phyloP scores from a whole-genome alignment of 1,140 invertebrate genomes.

The Hypsibius dujardini region DNA sequence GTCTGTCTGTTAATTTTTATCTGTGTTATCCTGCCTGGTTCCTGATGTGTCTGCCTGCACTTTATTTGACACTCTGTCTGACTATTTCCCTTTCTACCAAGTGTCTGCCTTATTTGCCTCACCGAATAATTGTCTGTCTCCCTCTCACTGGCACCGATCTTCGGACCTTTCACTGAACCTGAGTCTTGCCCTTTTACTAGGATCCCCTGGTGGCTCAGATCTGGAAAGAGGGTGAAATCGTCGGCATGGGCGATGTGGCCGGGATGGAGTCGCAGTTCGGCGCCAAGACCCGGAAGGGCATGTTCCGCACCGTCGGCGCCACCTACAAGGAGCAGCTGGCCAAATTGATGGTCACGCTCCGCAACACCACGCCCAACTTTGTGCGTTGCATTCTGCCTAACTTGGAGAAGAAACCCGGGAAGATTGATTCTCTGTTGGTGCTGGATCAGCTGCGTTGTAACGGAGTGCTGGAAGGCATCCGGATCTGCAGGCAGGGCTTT shows the following conservation, averaged over 20 bases:
- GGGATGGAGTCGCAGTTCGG: constrained; percentile 87
- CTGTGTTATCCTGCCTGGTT: too few relatives aligned
- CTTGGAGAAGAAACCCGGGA: constrained; percentile 94
- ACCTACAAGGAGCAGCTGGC: constrained; percentile 95
- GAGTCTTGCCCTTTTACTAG: too few relatives aligned
- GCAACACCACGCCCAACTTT: constrained; percentile 98
- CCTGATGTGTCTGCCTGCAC: too few relatives aligned
- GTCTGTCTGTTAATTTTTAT: too few relatives aligned
- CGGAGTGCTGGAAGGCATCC: constrained; percentile 94
- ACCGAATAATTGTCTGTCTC: too few relatives aligned
- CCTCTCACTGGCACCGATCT: too few relatives aligned
- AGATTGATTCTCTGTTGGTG: constrained; percentile 88
- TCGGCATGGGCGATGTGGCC: constrained; percentile 88
- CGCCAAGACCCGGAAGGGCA: constrained; percentile 63
- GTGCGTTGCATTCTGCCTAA: constrained; percentile 99
- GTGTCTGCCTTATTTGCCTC: too few relatives aligned
- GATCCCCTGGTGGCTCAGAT: constrained; percentile 90
- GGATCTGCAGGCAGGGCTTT: constrained; percentile 97
- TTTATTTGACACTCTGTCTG: too few relatives aligned
- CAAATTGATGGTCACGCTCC: constrained; percentile 84
- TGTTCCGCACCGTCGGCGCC: constrained; percentile 95
- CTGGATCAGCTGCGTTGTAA: constrained; percentile 93
- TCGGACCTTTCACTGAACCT: too few relatives aligned
- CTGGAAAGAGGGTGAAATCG: constrained; percentile 98
- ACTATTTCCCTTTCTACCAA: too few relatives aligned